phyloP scores from a whole-genome alignment of 1,140 invertebrate genomes.

The Anoplophora glabripennis region DNA sequence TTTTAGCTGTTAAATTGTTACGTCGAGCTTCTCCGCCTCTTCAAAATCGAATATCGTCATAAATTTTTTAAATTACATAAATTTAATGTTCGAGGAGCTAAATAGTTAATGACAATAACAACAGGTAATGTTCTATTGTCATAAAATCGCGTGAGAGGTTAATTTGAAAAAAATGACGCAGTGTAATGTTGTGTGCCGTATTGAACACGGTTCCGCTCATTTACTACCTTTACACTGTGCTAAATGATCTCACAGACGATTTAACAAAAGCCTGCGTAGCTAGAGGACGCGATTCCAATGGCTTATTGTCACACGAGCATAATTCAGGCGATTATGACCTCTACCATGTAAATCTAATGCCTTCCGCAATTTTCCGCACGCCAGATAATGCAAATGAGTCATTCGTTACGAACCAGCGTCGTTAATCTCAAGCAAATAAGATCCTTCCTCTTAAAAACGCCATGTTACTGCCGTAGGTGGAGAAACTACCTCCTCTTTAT shows the following conservation, averaged over 20 bases:
- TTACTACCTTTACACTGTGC: conserved; percentile 7
- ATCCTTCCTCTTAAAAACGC: not conserved
- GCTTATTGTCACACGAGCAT: conserved; percentile 1
- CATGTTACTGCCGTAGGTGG: not conserved
- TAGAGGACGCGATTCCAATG: conserved; percentile 2
- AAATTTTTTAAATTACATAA: too few species aligned
- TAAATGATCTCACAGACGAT: conserved; percentile 15
- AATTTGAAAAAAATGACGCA: too few species aligned
- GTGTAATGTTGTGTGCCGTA: too few species aligned
- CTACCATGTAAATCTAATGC: conserved; percentile 2
- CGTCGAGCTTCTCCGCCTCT: too few species aligned
- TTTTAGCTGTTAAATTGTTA: too few species aligned
- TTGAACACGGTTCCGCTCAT: conserved; percentile 1
- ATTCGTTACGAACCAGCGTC: not conserved
- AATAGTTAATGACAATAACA: too few species aligned
- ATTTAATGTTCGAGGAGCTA: too few species aligned
- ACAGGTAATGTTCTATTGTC: too few species aligned
- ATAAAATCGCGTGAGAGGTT: too few species aligned
- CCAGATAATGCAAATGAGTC: not conserved
- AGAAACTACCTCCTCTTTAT: not conserved
- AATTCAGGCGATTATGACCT: not conserved
- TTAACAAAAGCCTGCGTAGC: conserved; percentile 1
- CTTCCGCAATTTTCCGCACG: conserved; percentile 4
- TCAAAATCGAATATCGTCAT: too few species aligned
- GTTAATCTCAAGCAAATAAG: not conserved